Evolutionary conservation across 2,113 vertebrate genomes (phyloP).

Genomic region (Calcarius ornatus): DNA sequence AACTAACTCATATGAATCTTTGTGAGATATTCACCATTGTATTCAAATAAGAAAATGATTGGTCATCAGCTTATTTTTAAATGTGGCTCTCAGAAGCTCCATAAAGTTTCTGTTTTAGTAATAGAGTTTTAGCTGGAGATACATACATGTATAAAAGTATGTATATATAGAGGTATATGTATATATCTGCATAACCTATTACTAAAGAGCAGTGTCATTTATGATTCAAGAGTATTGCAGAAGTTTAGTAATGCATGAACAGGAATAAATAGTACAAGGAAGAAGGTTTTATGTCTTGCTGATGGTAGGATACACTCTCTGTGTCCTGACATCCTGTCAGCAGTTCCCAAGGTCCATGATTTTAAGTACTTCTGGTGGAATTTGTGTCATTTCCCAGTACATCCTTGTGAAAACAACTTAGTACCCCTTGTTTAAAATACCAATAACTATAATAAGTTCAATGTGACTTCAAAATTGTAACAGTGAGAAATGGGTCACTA

Average conservation of each 20-base stretch:
- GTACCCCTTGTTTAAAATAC: neutral
- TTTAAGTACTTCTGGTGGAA: neutral
- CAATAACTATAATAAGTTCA: constrained; percentile 7
- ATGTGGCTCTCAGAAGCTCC: neutral
- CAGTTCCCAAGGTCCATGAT: neutral
- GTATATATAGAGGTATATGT: too few species aligned
- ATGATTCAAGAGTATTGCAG: neutral
- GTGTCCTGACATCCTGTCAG: neutral
- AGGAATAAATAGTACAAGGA: neutral
- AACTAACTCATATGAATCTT: neutral
- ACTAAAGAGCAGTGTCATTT: neutral
- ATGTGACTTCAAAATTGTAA: constrained; percentile 6
- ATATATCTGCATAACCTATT: neutral
- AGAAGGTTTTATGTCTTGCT: neutral
- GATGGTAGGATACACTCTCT: neutral
- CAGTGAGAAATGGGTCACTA: neutral
- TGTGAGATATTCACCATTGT: neutral
- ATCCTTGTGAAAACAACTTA: constrained; percentile 22
- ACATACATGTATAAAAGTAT: neutral
- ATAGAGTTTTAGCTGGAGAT: neutral
- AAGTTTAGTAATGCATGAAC: neutral
- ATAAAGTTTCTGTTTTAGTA: neutral
- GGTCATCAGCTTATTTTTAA: neutral
- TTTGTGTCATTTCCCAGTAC: neutral
- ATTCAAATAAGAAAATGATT: neutral